These are phyloP conservation scores for Zoanthus gigantus DNA, from an alignment of 92 coral and sea anemone species.

Conservation along the genomic window DNA sequence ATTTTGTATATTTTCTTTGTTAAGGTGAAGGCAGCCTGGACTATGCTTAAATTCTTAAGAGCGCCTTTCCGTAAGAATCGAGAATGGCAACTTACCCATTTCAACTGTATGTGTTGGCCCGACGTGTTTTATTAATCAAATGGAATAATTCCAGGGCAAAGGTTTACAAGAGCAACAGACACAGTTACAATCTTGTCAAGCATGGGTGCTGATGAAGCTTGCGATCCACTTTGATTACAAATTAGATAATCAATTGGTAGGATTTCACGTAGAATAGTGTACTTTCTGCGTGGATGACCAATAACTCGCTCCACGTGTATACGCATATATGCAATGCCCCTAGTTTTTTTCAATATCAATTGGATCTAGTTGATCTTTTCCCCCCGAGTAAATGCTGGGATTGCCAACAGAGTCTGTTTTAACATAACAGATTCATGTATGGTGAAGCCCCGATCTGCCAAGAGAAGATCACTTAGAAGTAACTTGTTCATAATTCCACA, in stretches of 20 bases:
- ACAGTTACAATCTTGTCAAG: no score
- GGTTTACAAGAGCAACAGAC: no score
- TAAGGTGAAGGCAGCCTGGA: no score
- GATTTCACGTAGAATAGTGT: conserved; percentile 66
- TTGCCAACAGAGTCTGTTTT: conserved; percentile 43
- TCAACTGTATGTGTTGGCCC: no score
- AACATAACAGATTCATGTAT: conserved; percentile 53
- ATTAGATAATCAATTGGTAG: conserved; percentile 60
- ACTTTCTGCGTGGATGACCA: conserved; percentile 69
- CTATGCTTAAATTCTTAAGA: no score
- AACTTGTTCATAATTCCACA: conserved; percentile 58
- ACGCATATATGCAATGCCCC: conserved; percentile 70
- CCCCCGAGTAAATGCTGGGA: conserved; percentile 63
- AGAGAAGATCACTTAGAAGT: conserved; percentile 59
- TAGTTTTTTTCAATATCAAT: conserved; percentile 49
- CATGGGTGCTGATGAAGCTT: no score
- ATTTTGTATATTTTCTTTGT: no score
- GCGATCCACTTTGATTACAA: no score
- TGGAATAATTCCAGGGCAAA: no score
- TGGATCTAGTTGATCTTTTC: conserved; percentile 67
- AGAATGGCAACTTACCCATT: no score
- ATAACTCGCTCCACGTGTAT: conserved; percentile 76
- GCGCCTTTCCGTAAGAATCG: no score
- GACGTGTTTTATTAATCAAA: no score
- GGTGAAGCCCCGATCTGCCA: conserved; percentile 64